Conservation (phyloP, 1,140 invertebrate species). For the Proales similis region DNA sequence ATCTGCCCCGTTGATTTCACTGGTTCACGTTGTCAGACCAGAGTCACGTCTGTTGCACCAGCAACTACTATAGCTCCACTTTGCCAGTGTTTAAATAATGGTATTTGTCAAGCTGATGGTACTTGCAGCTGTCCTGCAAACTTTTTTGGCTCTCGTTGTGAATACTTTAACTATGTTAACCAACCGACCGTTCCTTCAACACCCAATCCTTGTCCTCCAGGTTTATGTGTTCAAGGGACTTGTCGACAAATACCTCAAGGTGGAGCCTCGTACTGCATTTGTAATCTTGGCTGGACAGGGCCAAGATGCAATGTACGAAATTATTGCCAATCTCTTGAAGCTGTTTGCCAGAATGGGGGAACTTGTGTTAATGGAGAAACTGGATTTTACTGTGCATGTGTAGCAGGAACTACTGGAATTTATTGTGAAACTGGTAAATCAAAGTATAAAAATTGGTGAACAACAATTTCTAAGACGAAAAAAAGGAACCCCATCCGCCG, state of each 20-base stretch:
- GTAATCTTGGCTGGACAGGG: constrained; percentile 27
- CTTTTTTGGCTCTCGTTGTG: constrained; percentile 27
- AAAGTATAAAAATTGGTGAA: background rate
- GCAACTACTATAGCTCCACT: background rate
- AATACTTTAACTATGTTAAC: constrained; percentile 12
- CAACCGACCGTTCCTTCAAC: background rate
- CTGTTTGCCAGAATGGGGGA: constrained; percentile 17
- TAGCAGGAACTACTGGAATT: background rate
- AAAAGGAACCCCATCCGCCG: background rate
- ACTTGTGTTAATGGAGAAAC: constrained; percentile 12
- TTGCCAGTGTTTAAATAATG: constrained; percentile 24
- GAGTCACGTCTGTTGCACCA: too few species aligned
- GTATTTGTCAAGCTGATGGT: constrained; percentile 1
- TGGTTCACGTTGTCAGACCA: constrained; percentile 21
- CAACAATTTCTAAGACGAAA: background rate
- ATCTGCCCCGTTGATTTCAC: constrained; percentile 18
- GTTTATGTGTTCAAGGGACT: constrained; percentile 16
- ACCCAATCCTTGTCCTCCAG: constrained; percentile 2
- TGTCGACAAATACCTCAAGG: constrained; percentile 13
- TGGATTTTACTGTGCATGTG: constrained; percentile 11
- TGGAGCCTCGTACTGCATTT: constrained; percentile 17
- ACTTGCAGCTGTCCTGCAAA: constrained; percentile 19
- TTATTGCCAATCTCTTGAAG: constrained; percentile 3
- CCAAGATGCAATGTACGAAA: constrained; percentile 32
- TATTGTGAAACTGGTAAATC: constrained; percentile 20